Evolutionary conservation across 2,113 vertebrate species (phyloP), one percentile per base, ranked within the genome.

Genomic region (Anhinga anhinga): DNA sequence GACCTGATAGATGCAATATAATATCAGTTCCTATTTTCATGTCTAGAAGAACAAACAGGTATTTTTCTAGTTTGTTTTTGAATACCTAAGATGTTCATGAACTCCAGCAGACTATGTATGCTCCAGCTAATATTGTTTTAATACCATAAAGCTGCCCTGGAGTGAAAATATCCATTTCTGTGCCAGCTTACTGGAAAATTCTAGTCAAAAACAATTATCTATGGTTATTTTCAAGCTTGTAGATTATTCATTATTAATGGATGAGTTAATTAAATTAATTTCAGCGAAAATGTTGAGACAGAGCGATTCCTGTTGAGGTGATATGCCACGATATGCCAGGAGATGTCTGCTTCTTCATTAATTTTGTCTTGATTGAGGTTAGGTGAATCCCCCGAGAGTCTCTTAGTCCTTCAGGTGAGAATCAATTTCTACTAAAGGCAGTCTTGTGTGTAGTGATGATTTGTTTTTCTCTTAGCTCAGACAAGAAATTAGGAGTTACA

Each of bases 231-330:
- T 93, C 94, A 91, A 73, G 86, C 36, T 94, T 97, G 94, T 91
- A 96, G 62, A 91, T 89, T 66, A 95, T 94, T 95, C 69, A 95
- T 96, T 97, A 94, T 97, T 97, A 97, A 97, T 94, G 69, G 66
- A 66, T 93, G 70, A 89, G 65, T 95, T 97, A 97, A 97, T 97
- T 92, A 95, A 95, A 96, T 94, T 96, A 96, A 95, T 96, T 95
- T 95, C 61, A 82, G 81, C 91, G 65, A 82, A 91, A 97, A 92
- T 72, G 45, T 93, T 82, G 86, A 93, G 91, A 87, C 49, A 76
- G 65, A 96, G 70, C 0, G 9, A 87, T 85, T 88, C 66, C 53
- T 91, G 45, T 95, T 82, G 77, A 84, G 73, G 66, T 94, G 80
- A 96, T 94, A 82, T 79, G 82, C 69, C 76, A 90, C 80, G 82